Evolutionary conservation across 2,797 vertebrate species (phyloP), one percentile per base, ranked within the genome.

Genomic region (Dallia pectoralis): DNA sequence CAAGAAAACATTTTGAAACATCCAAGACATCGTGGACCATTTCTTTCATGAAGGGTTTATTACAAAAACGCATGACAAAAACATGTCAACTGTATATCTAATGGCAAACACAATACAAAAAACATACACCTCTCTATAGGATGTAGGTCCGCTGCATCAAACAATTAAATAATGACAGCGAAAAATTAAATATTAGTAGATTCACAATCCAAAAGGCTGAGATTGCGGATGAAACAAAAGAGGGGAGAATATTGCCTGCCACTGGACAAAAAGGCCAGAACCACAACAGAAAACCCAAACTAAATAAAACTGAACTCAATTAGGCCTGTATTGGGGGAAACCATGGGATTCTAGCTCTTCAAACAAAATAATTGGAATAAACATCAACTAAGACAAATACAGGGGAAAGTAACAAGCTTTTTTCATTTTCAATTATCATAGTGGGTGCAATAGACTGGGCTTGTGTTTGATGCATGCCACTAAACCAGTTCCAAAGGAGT

Each of bases 11-110:
- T 51, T 14, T 25, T 36, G 2, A 36, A 33, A 70, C 16, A 56
- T 27, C 6, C 67, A 51, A 29, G 56, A 69, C 29, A 27, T 36
- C 18, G 47, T 6, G 49, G 14, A 74, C n/a, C 70, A 68, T 27
- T 81, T 83, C 47, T 88, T 90, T 85, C 70, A 82, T 71, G 73
- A 84, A 85, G 83, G 77, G 78, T 93, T 93, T 93, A 93, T 93
- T 93, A 92, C 85, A 93, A 93, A 84, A 93, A 91, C 75, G 81
- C 82, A 90, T 89, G 89, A 91, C 88, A 87, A 78, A 90, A 90
- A 59, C 86, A 91, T 84, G 82, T 88, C 83, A 87, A 88, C 81
- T 78, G 83, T 85, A 75, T 78, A 11, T 88, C 92, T 91, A 91
- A 88, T 82, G 81, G 85, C 86, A 90, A 93, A 93, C 92, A 93